phyloP scores from a whole-genome alignment of 2,113 vertebrate genomes.

The Fregata magnificens region DNA sequence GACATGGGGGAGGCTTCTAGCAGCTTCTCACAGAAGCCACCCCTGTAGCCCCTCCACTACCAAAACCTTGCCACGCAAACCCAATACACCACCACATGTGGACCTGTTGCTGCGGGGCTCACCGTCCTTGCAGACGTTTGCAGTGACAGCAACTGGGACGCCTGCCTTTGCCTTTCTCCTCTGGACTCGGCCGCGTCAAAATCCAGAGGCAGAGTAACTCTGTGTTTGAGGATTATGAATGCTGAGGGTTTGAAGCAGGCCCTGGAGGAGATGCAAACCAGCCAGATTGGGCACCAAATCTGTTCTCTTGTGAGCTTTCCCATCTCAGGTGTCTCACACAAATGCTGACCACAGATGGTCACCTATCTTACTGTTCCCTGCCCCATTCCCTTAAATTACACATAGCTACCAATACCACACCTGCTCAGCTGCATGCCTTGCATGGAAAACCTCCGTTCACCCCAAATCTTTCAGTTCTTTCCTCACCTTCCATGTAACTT shows the following conservation, averaged over 20 bases:
- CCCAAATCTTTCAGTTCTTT: not conserved
- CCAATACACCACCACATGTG: fast-evolving
- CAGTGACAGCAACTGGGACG: fast-evolving
- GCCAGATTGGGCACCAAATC: not conserved
- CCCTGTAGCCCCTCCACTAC: no score
- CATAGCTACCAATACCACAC: no score
- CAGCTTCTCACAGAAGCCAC: no score
- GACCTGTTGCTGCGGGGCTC: not conserved
- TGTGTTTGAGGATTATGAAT: not conserved
- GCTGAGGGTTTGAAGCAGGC: not conserved
- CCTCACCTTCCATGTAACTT: not conserved
- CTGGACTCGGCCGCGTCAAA: fast-evolving
- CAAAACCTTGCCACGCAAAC: no score
- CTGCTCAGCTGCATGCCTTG: not conserved
- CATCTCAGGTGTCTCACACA: not conserved
- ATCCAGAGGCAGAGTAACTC: not conserved
- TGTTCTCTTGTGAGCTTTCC: not conserved
- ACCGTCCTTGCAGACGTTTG: not conserved
- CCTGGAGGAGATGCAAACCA: not conserved
- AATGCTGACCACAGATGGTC: not conserved
- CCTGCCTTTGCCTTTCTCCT: not conserved
- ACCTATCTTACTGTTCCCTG: not conserved
- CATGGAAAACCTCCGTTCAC: not conserved
- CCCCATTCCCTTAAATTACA: not conserved
- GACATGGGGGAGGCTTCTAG: no score